Evolutionary conservation across 2,888 invertebrate genomes (phyloP), one percentile per base, ranked within the genome.

Genomic region (Catocala nupta): DNA sequence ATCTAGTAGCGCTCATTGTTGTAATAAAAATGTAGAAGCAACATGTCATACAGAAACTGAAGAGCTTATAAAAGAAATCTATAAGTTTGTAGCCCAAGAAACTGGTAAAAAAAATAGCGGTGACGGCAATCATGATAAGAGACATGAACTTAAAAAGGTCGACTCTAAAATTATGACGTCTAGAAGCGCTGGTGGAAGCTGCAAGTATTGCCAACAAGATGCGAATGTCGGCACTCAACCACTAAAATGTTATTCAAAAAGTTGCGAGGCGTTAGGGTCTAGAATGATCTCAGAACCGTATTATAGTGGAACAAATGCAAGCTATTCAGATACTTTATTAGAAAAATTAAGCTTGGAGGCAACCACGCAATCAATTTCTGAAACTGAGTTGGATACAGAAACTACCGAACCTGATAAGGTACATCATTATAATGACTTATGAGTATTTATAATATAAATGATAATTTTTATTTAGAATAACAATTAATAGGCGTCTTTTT

Each of bases 51-150:
- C 80, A 25, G 90, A 90, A 72, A 93, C 92, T 11, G 90, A 92
- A 44, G 83, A 90, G 66, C 77, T 93, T 1, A 89, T 94, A 44
- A 92, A 91, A 79, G 90, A 93, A 79, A 93, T 94, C 62, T 90
- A 94, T 67, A 91, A 92, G 66, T 86, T 83, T 50, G 89, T 93
- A 3, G 85, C 88, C 9, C 88, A 88, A 71, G 86, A 83, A 61
- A 83, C 87, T 1, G 62, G 56, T 42, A 83, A 74, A 58, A 81
- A 77, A 59, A 77, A 78, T 64, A 55, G 48, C 9, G 68, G 62
- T n/a, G 70, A 71, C 9, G 8, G 36, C 6, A 39, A 65, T 55
- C 58, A 47, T 65, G 43, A 59, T 13, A 71, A 66, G 34, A 68
- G 69, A 43, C 47, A 70, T 62, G 54, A 59, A 60, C 16, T 59